phyloP scores from a whole-genome alignment of 2,888 invertebrate species.

The Drosophila kanekoi region DNA sequence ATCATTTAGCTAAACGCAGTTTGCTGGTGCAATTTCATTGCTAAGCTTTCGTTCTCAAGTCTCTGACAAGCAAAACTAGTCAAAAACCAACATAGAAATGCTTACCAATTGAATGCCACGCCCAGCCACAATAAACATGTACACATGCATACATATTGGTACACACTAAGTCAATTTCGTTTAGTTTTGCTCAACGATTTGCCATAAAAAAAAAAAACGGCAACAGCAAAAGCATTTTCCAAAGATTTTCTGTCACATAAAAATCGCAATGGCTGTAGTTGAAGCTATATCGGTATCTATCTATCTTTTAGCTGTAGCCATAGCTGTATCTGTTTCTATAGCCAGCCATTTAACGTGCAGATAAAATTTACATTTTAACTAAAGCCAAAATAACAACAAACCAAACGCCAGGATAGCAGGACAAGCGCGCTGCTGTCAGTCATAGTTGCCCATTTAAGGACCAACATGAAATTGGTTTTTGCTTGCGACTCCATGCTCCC shows the following conservation, averaged over 20 bases:
- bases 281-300: conserved; percentile 11
- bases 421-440: conserved; percentile 25
- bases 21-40: conserved; percentile 20
- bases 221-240: conserved; percentile 54
- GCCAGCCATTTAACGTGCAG: conserved; percentile 61
- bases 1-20: conserved; percentile 7
- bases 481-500: conserved; percentile 19
- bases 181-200: conserved; percentile 57
- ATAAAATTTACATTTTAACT: conserved; percentile 72
- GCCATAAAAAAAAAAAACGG: conserved; percentile 42
- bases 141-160: conserved; percentile 3
- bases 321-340: conserved; percentile 34
- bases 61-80: conserved; percentile 22
- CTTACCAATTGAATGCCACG: conserved; percentile 32
- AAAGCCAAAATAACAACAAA: conserved; percentile 43
- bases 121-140: conserved; percentile 6
- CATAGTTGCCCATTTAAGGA: conserved; percentile 41
- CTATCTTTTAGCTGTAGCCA: conserved; percentile 22
- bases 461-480: conserved; percentile 60
- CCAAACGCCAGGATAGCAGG: conserved; percentile 5
- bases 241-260: conserved; percentile 69
- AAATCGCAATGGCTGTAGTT: conserved; percentile 50
- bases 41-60: conserved; percentile 14
- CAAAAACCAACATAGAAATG: conserved; percentile 38
- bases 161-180: conserved; percentile 59